Evolutionary conservation across 2,797 vertebrate species (phyloP), one percentile per base, ranked within the genome.

Genomic region (Cossypha niveicapilla): DNA sequence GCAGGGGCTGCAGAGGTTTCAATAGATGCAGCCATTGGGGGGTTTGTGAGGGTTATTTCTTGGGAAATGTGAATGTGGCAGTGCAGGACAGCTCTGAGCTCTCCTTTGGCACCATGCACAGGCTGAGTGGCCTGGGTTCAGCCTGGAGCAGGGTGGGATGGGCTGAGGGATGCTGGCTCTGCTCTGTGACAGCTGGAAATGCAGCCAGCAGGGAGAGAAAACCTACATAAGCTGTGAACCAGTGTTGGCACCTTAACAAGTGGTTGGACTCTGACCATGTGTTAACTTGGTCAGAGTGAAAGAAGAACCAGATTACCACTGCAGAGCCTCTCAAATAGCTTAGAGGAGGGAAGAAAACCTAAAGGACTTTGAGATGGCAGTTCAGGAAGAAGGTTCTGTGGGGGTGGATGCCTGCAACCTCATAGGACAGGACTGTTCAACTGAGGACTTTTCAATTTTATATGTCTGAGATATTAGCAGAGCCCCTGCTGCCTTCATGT

Each of bases 81-180:
- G 44, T 18, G 23, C 66, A 73, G 67, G n/a, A 48, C 68, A 70
- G 3, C 37, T 10, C 53, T 50, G 44, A 58, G 30, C 28, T 41
- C 39, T 87, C 45, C 35, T 48, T 18, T 70, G 63, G 71, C 34
- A 41, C 15, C 9, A 2, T 19, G 34, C 21, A 18, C 12, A 11
- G 24, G 23, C 67, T 0, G 0, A 58, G 30, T 35, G 61, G 34
- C 21, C 54, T 5, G 0, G 14, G 6, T 27, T 74, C 34, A 37
- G 39, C 4, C 18, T 81, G 66, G 70, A 81, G 11, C 11, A 28
- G 74, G 23, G 7, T 73, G 86, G 18, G 70, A 70, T 51, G 47
- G 32, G 51, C 63, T 87, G 71, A 37, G 71, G 42, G 81, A 6
- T 44, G 58, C 62, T 48, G 35, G 14, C 32, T 39, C 41, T 92